Percentiles rank a stretch among this genome's conserved stretches.
Evolutionary conservation across 2,888 invertebrate genomes (phyloP).

Genomic region (Gasteruption jaculator): DNA sequence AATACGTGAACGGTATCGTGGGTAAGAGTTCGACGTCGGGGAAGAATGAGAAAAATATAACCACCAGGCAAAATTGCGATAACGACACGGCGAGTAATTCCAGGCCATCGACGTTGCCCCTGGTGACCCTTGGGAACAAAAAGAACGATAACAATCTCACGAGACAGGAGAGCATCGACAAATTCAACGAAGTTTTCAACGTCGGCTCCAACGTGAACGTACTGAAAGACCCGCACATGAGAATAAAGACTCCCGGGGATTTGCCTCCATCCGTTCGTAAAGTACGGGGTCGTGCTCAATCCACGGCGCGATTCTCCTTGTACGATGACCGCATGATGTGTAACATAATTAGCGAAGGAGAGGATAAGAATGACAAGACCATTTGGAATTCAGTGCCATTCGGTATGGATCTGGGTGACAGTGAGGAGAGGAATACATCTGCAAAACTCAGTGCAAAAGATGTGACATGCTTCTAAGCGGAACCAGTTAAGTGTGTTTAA

Average conservation of each 20-base stretch:
- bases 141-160: slow-evolving; percentile 48
- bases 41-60: slow-evolving; percentile 43
- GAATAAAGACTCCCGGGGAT: slow-evolving; percentile 80
- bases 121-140: slow-evolving; percentile 37
- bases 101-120: slow-evolving; percentile 52
- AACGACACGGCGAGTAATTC: slow-evolving; percentile 34
- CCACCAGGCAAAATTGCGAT: slow-evolving; percentile 28
- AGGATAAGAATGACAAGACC: slow-evolving; percentile 34
- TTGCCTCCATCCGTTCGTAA: slow-evolving; percentile 73
- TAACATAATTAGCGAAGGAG: slow-evolving; percentile 51
- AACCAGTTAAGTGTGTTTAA: slow-evolving; percentile 21
- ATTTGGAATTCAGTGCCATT: slow-evolving; percentile 45
- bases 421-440: slow-evolving; percentile 28
- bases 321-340: slow-evolving; percentile 90
- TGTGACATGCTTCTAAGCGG: slow-evolving; percentile 42
- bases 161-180: slow-evolving; percentile 70
- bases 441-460: slow-evolving; percentile 33
- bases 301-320: slow-evolving; percentile 69
- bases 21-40: slow-evolving; percentile 39
- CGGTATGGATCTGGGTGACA: slow-evolving; percentile 41
- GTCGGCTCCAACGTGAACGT: slow-evolving; percentile 64
- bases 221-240: slow-evolving; percentile 69
- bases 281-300: slow-evolving; percentile 64
- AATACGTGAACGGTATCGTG: slow-evolving; percentile 45
- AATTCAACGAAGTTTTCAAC: slow-evolving; percentile 72